phyloP scores from a whole-genome alignment of 2,113 vertebrate genomes.

The Conger conger region DNA sequence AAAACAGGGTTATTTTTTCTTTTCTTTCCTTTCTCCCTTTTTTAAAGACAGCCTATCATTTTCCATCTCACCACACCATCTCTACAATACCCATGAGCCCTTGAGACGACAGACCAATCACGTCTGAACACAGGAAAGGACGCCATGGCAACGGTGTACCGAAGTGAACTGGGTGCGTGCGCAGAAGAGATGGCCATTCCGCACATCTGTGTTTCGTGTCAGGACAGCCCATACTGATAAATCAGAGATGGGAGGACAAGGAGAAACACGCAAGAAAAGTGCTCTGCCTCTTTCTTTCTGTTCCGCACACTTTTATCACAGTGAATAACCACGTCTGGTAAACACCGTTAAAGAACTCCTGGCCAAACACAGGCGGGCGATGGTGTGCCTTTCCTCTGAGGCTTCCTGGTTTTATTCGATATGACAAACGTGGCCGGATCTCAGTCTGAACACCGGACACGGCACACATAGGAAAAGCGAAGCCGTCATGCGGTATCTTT shows the following conservation, averaged over 20 bases:
- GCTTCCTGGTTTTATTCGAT: neutral
- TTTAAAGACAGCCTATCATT: neutral
- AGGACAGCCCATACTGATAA: neutral
- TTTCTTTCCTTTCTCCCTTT: neutral
- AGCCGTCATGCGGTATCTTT: neutral
- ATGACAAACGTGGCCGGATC: neutral
- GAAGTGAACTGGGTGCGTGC: conserved; percentile 6
- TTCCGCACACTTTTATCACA: neutral
- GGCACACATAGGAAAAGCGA: neutral
- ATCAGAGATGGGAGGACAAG: neutral
- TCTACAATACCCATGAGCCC: neutral
- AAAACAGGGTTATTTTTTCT: too few species aligned
- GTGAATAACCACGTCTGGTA: neutral
- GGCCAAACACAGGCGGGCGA: neutral
- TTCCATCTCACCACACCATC: neutral
- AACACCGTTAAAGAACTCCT: neutral
- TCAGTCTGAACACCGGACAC: neutral
- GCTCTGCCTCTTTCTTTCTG: neutral
- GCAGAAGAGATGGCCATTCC: neutral
- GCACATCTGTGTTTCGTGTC: neutral
- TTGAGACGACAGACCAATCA: neutral
- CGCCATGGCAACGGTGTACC: conserved; percentile 35
- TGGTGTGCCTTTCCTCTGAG: neutral
- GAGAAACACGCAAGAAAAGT: neutral
- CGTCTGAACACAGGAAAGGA: conserved; percentile 24